Evolutionary conservation across 2,113 vertebrate species (phyloP), one percentile per base, ranked within the genome.

Genomic region (Alaudala cheleensis): DNA sequence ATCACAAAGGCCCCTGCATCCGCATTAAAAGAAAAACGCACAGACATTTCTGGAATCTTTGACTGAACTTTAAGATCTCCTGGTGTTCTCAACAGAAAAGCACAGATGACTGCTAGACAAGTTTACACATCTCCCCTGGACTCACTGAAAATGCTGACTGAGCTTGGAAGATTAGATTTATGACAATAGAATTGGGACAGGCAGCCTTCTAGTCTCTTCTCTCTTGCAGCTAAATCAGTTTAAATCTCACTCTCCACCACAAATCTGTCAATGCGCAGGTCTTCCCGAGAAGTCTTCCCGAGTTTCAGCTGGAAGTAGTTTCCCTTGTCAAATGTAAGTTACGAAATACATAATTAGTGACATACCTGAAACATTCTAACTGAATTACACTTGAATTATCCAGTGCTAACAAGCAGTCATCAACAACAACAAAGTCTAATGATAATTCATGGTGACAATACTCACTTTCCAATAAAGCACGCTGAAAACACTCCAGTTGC

Each of bases 381-480:
- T 62, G 67, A 97, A 93, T 93, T 88, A 91, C 81, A 86, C 90
- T 86, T 51, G 86, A 96, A 94, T 97, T 96, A 97, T 87, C 82
- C 80, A 82, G 58, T 89, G 66, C 85, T 94, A 97, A 94, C 61
- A 95, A 95, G 81, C 28, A 95, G 73, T 81, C 71, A 92, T 66
- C 86, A 78, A 66, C 93, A 88, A 81, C 84, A 93, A 90, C 93
- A 74, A 85, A 67, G 54, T 72, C 49, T 90, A 97, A 96, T 65
- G 90, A 72, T 94, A 95, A 97, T 95, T 64, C 70, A 65, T 81
- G 87, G 88, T 88, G 94, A 94, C 92, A 97, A 91, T 39, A 62
- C 81, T 94, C 54, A 67, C 91, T 92, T 96, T 95, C 72, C 73
- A 91, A 95, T 78, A 93, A 95, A 93, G 56, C 65, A 66, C 0